phyloP scores from a whole-genome alignment of 2,888 invertebrate species.

The Eupsilia transversa region DNA sequence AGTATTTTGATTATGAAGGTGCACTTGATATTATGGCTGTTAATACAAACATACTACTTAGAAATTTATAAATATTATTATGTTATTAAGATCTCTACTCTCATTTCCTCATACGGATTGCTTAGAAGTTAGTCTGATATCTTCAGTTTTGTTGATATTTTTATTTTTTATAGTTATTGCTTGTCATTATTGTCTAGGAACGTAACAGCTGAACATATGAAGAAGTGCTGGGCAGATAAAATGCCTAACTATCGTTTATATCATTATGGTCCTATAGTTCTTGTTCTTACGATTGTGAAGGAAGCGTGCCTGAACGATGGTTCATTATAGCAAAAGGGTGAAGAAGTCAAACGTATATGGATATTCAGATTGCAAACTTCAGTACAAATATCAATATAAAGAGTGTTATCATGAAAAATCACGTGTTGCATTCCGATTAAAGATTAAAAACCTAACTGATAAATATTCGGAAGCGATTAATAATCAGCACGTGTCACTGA shows the following conservation, averaged over 20 bases:
- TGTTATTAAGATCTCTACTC: not conserved
- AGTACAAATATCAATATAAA: slow-evolving; percentile 11
- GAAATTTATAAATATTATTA: not conserved
- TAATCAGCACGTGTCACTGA: not conserved
- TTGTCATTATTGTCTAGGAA: not conserved
- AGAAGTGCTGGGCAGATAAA: not conserved
- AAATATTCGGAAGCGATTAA: slow-evolving; percentile 25
- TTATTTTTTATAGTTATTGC: not conserved
- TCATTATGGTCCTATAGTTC: not conserved
- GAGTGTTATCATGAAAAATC: slow-evolving; percentile 36
- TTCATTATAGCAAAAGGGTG: slow-evolving; percentile 7
- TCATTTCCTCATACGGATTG: not conserved
- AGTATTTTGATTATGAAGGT: slow-evolving; percentile 6
- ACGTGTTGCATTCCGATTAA: slow-evolving; percentile 19
- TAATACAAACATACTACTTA: not conserved
- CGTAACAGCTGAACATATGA: not conserved
- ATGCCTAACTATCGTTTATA: not conserved
- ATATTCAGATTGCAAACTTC: not conserved
- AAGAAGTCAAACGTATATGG: slow-evolving; percentile 9
- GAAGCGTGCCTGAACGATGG: not conserved
- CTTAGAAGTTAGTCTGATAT: not conserved
- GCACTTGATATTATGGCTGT: not conserved
- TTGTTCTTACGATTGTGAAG: not conserved
- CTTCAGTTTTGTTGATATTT: not conserved
- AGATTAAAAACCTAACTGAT: slow-evolving; percentile 33